Conservation (phyloP, 2,888 invertebrate species). For the Melinaea marsaeus region DNA sequence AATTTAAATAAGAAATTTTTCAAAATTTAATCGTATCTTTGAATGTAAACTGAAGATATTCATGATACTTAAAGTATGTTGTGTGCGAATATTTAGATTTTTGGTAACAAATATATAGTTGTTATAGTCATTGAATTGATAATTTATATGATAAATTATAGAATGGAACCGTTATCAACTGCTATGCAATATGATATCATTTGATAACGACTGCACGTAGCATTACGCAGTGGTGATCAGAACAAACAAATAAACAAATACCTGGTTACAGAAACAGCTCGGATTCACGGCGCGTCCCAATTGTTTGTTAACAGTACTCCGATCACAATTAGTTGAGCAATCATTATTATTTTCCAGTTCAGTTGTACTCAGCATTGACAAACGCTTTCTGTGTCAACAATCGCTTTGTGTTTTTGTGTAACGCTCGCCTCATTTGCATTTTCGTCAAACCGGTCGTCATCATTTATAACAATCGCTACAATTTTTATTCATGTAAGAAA, state of each 20-base stretch:
- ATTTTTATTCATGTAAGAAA: conserved; percentile 41
- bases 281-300: conserved; percentile 50
- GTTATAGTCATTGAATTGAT: not conserved
- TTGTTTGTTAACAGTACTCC: conserved; percentile 63
- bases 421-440: conserved; percentile 48
- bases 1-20: not conserved
- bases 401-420: conserved; percentile 50
- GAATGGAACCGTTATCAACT: conserved; percentile 12
- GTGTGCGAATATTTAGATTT: too few species aligned
- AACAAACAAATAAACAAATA: conserved; percentile 37
- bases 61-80: not conserved
- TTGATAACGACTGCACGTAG: conserved; percentile 12
- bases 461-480: conserved; percentile 39
- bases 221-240: conserved; percentile 5
- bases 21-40: not conserved
- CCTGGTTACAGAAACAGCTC: conserved; percentile 36
- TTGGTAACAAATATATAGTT: too few species aligned
- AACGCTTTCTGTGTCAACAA: conserved; percentile 49
- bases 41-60: not conserved
- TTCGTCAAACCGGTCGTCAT: conserved; percentile 44
- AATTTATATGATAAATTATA: conserved; percentile 6
- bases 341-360: conserved; percentile 51
- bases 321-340: conserved; percentile 65
- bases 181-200: conserved; percentile 17
- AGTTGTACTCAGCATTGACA: conserved; percentile 56